A percentile compares a stretch with the other conserved stretches of the same genome.
Evolutionary conservation across 2,797 vertebrate genomes (phyloP).

Genomic region (Crenuchus spilurus): DNA sequence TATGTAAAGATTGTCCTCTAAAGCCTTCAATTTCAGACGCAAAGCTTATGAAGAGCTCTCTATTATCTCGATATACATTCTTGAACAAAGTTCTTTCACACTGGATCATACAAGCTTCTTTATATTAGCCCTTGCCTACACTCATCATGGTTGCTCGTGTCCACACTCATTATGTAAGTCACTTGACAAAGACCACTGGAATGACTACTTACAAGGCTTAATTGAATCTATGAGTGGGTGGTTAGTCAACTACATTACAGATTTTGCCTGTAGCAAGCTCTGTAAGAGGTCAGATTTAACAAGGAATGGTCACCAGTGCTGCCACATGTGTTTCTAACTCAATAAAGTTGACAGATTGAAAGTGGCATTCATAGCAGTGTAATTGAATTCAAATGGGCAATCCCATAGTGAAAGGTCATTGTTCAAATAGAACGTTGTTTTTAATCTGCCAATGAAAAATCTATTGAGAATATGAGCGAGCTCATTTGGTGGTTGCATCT

Average conservation of each 20-base stretch:
- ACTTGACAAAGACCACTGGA: constrained; percentile 29
- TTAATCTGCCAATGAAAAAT: constrained; percentile 37
- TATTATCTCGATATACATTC: constrained; percentile 47
- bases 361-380: constrained; percentile 28
- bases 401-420: constrained; percentile 28
- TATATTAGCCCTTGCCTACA: background rate
- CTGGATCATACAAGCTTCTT: constrained; percentile 34
- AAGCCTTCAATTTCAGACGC: background rate
- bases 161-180: constrained; percentile 52
- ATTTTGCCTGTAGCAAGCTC: constrained; percentile 12
- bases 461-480: constrained; percentile 2
- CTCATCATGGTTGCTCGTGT: background rate
- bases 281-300: constrained; percentile 49
- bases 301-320: constrained; percentile 33
- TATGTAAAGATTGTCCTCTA: background rate
- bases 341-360: constrained; percentile 46
- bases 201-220: constrained; percentile 28
- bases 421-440: constrained; percentile 40
- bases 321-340: constrained; percentile 24
- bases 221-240: constrained; percentile 46
- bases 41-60: background rate
- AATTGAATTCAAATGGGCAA: constrained; percentile 47
- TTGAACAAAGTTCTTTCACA: constrained; percentile 16
- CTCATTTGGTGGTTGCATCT: constrained; percentile 15
- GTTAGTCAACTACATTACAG: constrained; percentile 35